Evolutionary conservation across 2,797 vertebrate genomes (phyloP), one percentile per base, ranked within the genome.

Genomic region (Parauchenoglanis ngamensis): DNA sequence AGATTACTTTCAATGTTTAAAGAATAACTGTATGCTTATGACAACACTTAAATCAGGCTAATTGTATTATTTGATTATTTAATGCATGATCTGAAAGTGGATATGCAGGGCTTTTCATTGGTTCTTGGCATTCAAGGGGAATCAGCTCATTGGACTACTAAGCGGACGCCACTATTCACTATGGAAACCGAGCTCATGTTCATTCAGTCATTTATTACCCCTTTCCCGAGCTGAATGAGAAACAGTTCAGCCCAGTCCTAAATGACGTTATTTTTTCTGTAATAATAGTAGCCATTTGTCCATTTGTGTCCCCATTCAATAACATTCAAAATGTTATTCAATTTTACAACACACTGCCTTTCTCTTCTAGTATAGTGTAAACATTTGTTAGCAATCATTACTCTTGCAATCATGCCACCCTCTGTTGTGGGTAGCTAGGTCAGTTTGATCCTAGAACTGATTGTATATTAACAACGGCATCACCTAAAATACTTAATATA

Each of bases 171-270:
- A 23, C 56, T 81, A 1, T 23, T 63, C 35, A 46, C 57, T 63
- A 81, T 63, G 59, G 79, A 81, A 63, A 81, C 79, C 79, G 19
- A 63, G 80, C 61, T 82, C 31, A 31, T 31, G 79, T 56, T 80
- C 40, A 82, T 65, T 82, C 7, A 82, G 15, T 82, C 61, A 46
- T 40, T 44, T 63, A 63, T 49, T 61, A 63, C 35, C 23, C 35
- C 2, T 81, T 61, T 63, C 57, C 25, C 12, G 13, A 63, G 57
- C 25, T 19, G 3, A 82, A 63, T 81, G 7, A 81, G 65, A 67
- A 82, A 46, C 52, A 56, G 1, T 56, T 77, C 75, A 52, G 23
- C 2, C 72, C 12, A 40, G 25, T 79, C 17, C 3, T 35, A 21
- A 44, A 72, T 72, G 2, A 40, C 31, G n/a, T 17, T 15, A 15